Conservation (phyloP, 1,140 invertebrate genomes). For the Panonychus citri region DNA sequence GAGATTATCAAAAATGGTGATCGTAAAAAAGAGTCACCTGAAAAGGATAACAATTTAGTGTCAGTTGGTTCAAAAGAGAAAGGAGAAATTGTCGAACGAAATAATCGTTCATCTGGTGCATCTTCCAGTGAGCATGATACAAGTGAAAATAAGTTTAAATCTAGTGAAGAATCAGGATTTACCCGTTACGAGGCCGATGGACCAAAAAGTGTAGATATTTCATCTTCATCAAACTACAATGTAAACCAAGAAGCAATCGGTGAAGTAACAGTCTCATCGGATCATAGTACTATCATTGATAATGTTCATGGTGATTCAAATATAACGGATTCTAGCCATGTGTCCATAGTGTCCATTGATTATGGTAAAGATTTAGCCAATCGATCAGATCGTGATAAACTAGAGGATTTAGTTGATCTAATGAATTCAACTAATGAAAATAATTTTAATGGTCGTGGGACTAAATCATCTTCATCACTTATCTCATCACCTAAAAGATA, state of each 20-base stretch:
- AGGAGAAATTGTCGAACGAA: no score
- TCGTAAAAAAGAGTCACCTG: no score
- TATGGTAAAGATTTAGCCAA: constrained; percentile 12
- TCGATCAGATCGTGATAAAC: constrained; percentile 1
- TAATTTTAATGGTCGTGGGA: not conserved
- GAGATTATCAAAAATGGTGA: not conserved
- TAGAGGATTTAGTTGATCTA: not conserved
- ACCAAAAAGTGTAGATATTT: no score
- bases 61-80: not conserved
- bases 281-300: constrained; percentile 14
- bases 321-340: constrained; percentile 45
- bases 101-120: no score
- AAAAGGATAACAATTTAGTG: not conserved
- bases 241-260: not conserved
- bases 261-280: constrained; percentile 15
- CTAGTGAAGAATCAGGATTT: no score
- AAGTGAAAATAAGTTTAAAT: not conserved
- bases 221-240: no score
- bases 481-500: not conserved
- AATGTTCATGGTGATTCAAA: constrained; percentile 6
- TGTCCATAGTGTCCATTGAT: constrained; percentile 62
- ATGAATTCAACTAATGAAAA: not conserved
- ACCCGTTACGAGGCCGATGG: not conserved
- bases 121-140: not conserved
- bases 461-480: not conserved